phyloP scores from a whole-genome alignment of 2,888 invertebrate genomes.

The Malthinus seriepunctatus region DNA sequence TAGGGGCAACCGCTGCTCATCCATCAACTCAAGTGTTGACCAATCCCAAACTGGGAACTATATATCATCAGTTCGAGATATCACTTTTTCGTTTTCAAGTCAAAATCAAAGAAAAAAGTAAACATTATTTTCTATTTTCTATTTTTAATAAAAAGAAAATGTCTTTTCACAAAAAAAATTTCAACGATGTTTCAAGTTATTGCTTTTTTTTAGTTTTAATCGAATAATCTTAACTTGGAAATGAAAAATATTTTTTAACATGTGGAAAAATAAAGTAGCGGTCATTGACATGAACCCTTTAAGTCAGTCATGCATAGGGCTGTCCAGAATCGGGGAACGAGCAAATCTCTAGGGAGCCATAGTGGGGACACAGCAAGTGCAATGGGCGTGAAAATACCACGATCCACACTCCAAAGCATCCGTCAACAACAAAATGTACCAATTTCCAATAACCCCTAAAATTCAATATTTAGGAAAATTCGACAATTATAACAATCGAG shows the following conservation, averaged over 20 bases:
- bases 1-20: conserved; percentile 41
- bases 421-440: conserved; percentile 27
- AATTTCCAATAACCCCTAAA: conserved; percentile 22
- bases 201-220: neutral
- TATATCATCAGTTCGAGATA: conserved; percentile 33
- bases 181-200: too few species aligned
- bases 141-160: neutral
- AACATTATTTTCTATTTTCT: conserved; percentile 2
- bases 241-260: neutral
- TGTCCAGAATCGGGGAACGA: conserved; percentile 18
- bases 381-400: conserved; percentile 34
- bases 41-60: conserved; percentile 42
- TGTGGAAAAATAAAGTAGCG: conserved; percentile 13
- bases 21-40: conserved; percentile 49
- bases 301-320: conserved; percentile 28
- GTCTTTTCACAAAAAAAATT: too few species aligned
- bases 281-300: conserved; percentile 31
- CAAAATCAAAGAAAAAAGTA: conserved; percentile 20
- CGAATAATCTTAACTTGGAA: neutral
- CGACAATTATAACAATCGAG: too few species aligned
- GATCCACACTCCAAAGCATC: conserved; percentile 28
- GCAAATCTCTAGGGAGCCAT: conserved; percentile 28
- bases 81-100: conserved; percentile 15
- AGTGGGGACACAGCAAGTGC: conserved; percentile 29
- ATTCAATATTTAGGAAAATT: too few species aligned